Base-by-base conservation (phyloP, 2,888 invertebrate genomes). In the Pelosia muscerda region DNA sequence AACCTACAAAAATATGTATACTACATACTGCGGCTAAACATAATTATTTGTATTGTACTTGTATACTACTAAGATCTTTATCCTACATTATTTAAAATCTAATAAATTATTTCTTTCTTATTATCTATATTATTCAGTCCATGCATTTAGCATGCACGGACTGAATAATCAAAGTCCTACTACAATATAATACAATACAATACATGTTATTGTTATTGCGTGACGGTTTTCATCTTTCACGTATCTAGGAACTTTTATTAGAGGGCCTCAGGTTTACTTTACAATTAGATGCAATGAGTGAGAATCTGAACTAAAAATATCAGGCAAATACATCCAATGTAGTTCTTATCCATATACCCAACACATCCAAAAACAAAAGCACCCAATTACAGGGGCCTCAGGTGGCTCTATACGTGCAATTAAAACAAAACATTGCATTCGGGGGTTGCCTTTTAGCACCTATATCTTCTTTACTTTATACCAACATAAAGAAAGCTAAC, bases 401-500 rank as follows among this genome's bases (percentile, higher is more conserved):
- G 94, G 93, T 94, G 94, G 84, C 76, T 81, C 84, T 75, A 79
- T 76, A 78, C 75, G 62, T 66, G 88, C 91, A 93, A 94, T 94
- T 94, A 93, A 93, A 92, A 81, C 85, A 80, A 86, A 86, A 86
- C 86, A 88, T 87, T 85, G 85, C 89, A 77, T 86, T 83, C 79
- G 53, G 75, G 49, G 85, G 80, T 78, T 72, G 74, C 74, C 78
- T 79, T 85, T 78, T 78, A 84, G 76, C 77, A 81, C 81, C 77
- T 81, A 83, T 77, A 81, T 83, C 87, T 84, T 78, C 86, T 82
- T 69, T 86, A 90, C 90, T 94, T 94, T 94, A 95, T 93, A 80
- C 90, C 84, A 85, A 78, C 91, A 94, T 94, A 94, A 94, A 95
- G 94, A 93, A 94, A 90, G 88, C 88, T 86, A 87, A 86, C 86